phyloP scores from a whole-genome alignment of 2,888 invertebrate genomes.

The Sphaerophoria rueppellii region DNA sequence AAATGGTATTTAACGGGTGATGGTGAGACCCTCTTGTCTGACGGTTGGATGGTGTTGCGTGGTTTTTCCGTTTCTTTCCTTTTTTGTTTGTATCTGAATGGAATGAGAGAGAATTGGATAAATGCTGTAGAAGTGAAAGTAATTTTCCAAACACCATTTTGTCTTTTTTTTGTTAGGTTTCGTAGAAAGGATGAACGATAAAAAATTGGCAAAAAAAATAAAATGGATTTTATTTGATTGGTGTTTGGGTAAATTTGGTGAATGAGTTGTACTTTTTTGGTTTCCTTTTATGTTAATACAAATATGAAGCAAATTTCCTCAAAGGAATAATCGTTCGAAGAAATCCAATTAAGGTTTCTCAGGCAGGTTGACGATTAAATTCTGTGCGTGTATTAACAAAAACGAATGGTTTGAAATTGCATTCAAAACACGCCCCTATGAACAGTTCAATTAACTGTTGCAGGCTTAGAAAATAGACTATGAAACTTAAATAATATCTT shows the following conservation, averaged over 20 bases:
- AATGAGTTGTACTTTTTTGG: neutral
- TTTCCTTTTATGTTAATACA: neutral
- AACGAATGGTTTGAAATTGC: too few relatives aligned
- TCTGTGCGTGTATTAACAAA: too few relatives aligned
- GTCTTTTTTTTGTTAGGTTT: neutral
- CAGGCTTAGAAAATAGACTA: too few relatives aligned
- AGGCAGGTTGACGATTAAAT: neutral
- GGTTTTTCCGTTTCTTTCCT: neutral
- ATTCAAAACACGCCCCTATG: too few relatives aligned
- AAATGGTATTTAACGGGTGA: constrained; percentile 56
- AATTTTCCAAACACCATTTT: constrained; percentile 56
- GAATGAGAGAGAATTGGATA: constrained; percentile 54
- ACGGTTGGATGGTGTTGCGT: constrained; percentile 18
- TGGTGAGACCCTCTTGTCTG: neutral
- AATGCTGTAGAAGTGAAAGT: constrained; percentile 62
- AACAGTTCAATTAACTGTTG: too few relatives aligned
- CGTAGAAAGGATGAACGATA: neutral
- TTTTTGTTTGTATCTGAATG: neutral
- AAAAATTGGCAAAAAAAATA: neutral
- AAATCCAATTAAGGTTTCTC: constrained; percentile 25
- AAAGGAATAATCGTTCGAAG: neutral
- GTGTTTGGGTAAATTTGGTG: neutral
- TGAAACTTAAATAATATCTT: too few relatives aligned
- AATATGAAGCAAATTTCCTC: constrained; percentile 1
- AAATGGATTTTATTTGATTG: constrained; percentile 26